Base-by-base conservation (phyloP, 2,797 vertebrate species). In the Pangasius krempfi region DNA sequence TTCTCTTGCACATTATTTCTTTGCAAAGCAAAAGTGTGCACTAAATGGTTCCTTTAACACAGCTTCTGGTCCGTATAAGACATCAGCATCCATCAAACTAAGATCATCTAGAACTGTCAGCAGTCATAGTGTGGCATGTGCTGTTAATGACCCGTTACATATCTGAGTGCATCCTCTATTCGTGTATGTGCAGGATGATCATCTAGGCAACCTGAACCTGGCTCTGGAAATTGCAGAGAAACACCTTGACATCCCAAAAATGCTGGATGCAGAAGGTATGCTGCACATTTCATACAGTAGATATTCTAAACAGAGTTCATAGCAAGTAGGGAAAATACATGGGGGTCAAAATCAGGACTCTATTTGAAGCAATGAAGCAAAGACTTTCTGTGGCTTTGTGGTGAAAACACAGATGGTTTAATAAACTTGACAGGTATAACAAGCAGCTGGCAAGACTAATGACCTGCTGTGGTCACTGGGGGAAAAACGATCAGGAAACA, bases 181-280 rank as follows among this genome's bases (percentile, higher is more conserved):
- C 5, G 89, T 89, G 90, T 90, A 84, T 80, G n/a, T 91, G 20
- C 91, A 98, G 97, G 96, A 97, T 89, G 97, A 97, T 93, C 95
- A 96, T 66, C 92, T 97, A 92, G 96, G 96, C 87, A 98, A 98
- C 93, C 96, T 98, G 86, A 98, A 96, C 90, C 93, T 97, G 92
- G 97, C 97, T 88, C 96, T 98, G 95, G 97, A 97, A 90, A 93
- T 98, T 44, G 97, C 97, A 75, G 97, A 98, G 94, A 97, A 98
- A 86, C 95, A 97, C 91, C 92, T 98, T 93, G 97, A 98, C 93
- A 98, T 98, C 86, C 97, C 97, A 12, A 98, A 98, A 93, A 98
- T 98, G 97, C 70, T 98, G 93, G 97, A 98, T 90, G 96, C 97
- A 84, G 97, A 98, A 97, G 97, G 97, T 97, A 52, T 1, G 27